Evolutionary conservation across 2,797 vertebrate genomes (phyloP).

Genomic region (Labeo calbasu): DNA sequence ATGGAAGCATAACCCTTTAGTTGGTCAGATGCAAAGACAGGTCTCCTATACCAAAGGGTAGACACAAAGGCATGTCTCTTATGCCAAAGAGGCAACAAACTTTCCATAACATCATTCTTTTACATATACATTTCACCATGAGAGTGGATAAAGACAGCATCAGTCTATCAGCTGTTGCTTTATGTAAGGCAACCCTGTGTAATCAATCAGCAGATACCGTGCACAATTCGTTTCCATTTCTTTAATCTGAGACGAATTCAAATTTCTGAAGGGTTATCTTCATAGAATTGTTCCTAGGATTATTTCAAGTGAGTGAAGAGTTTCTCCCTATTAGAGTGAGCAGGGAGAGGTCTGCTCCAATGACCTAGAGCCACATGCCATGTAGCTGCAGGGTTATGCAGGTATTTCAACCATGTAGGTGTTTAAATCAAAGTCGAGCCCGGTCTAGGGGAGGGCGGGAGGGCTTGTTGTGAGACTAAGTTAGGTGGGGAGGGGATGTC

Average conservation of each 20-base stretch:
- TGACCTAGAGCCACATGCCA: constrained; percentile 76
- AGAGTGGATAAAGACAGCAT: constrained; percentile 13
- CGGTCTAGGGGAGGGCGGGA: constrained; percentile 54
- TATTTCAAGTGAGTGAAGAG: constrained; percentile 39
- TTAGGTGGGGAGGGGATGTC: constrained; percentile 63
- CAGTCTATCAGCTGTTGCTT: neutral
- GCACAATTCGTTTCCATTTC: neutral
- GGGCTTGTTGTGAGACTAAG: constrained; percentile 61
- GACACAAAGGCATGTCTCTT: neutral
- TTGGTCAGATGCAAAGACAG: neutral
- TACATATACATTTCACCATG: neutral
- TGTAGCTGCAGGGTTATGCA: constrained; percentile 63
- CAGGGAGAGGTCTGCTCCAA: constrained; percentile 69
- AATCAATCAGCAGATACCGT: neutral
- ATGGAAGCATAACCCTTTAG: neutral
- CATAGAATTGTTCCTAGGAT: neutral
- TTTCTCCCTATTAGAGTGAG: constrained; percentile 65
- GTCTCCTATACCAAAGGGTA: neutral
- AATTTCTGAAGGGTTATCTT: neutral
- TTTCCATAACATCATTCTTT: neutral
- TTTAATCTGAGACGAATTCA: neutral
- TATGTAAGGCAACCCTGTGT: neutral
- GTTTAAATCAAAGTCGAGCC: constrained; percentile 75
- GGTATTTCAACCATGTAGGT: constrained; percentile 73
- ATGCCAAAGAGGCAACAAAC: neutral